Conservation (phyloP, 2,113 vertebrate species). For the Myocastor coypus region DNA sequence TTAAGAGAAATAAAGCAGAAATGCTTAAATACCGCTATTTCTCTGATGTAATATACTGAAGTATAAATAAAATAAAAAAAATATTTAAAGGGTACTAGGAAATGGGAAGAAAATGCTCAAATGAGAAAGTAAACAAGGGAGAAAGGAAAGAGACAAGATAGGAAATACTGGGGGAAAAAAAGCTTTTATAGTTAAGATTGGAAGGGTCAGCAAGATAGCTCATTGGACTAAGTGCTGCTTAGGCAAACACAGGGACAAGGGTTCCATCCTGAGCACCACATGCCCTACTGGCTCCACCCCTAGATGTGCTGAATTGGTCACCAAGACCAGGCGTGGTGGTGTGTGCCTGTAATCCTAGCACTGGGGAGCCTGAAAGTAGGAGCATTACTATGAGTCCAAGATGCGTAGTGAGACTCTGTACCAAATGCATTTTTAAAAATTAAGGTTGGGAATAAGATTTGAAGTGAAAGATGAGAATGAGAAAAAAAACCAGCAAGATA, state of each 20-base stretch:
- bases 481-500: neutral
- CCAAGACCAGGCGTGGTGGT: no score
- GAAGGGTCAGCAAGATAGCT: no score
- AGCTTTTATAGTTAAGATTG: neutral
- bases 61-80: neutral
- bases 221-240: no score
- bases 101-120: neutral
- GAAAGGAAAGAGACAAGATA: neutral
- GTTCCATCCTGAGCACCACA: no score
- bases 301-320: no score
- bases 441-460: neutral
- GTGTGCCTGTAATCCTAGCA: no score
- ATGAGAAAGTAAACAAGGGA: neutral
- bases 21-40: neutral
- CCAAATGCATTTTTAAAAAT: neutral
- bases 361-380: no score
- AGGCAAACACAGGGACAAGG: no score
- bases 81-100: neutral
- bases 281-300: no score
- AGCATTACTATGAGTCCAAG: no score
- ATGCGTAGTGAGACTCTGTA: no score
- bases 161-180: neutral
- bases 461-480: neutral
- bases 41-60: neutral
- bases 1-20: neutral